Percentiles rank a stretch among this genome's conserved stretches.
Evolutionary conservation across 2,888 invertebrate species (phyloP).

Genomic region (Catocala sponsa): DNA sequence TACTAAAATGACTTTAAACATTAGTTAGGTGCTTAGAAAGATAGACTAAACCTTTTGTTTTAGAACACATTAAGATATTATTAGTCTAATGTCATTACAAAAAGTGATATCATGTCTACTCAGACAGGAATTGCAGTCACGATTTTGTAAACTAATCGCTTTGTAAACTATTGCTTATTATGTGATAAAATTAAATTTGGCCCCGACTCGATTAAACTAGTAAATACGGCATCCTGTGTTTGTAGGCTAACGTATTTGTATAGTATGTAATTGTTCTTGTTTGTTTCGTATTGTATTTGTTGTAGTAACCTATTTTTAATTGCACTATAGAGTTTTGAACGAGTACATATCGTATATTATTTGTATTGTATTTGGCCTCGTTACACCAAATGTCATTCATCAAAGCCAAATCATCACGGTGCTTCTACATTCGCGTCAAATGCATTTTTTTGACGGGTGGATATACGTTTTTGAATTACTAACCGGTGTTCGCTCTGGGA

Average conservation of each 20-base stretch:
- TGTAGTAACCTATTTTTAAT: no score
- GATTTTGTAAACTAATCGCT: neutral
- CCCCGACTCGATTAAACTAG: neutral
- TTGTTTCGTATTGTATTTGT: no score
- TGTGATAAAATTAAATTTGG: neutral
- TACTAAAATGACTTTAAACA: conserved; percentile 26
- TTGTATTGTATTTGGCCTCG: no score
- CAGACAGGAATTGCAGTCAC: conserved; percentile 1
- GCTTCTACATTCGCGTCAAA: no score
- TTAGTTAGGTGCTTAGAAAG: conserved; percentile 7
- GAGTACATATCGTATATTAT: no score
- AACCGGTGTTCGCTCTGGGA: conserved; percentile 87
- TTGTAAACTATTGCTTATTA: conserved; percentile 5
- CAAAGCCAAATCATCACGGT: no score
- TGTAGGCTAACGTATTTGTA: no score
- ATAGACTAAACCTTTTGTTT: neutral
- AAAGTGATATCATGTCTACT: neutral
- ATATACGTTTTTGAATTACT: conserved; percentile 14
- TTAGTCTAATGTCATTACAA: conserved; percentile 2
- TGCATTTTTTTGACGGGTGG: no score
- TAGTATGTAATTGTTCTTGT: no score
- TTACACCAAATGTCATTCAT: no score
- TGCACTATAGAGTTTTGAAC: no score
- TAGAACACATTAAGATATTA: neutral
- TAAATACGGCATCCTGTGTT: neutral